Evolutionary conservation across 2,797 vertebrate species (phyloP).

Genomic region (Leuciscus waleckii): DNA sequence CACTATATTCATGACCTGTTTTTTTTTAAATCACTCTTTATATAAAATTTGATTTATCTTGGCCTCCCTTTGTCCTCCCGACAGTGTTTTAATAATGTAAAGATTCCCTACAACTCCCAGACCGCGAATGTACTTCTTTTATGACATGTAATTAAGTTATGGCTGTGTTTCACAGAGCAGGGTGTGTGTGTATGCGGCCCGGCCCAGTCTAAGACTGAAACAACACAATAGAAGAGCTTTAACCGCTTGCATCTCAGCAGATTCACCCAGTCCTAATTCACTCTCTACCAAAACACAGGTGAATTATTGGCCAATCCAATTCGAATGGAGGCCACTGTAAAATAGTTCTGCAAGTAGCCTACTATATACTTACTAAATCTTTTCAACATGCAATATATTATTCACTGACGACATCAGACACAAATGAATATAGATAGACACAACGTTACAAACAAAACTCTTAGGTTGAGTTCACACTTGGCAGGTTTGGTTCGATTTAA

Average conservation of each 20-base stretch:
- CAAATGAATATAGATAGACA: constrained; percentile 7
- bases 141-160: constrained; percentile 15
- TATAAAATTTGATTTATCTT: neutral
- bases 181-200: constrained; percentile 14
- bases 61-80: neutral
- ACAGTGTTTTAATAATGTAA: neutral
- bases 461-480: neutral
- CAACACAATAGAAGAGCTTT: constrained; percentile 3
- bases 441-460: neutral
- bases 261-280: constrained; percentile 30
- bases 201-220: constrained; percentile 34
- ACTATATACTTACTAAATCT: neutral
- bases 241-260: neutral
- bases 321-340: neutral
- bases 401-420: neutral
- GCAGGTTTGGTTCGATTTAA: too few relatives aligned
- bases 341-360: neutral
- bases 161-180: constrained; percentile 20
- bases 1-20: neutral
- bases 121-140: constrained; percentile 25
- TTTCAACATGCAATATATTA: neutral
- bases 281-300: constrained; percentile 26
- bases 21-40: neutral
- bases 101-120: neutral
- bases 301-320: constrained; percentile 6